Evolutionary conservation across 2,888 invertebrate genomes (phyloP).

Genomic region (Leptarthrus brevirostris): DNA sequence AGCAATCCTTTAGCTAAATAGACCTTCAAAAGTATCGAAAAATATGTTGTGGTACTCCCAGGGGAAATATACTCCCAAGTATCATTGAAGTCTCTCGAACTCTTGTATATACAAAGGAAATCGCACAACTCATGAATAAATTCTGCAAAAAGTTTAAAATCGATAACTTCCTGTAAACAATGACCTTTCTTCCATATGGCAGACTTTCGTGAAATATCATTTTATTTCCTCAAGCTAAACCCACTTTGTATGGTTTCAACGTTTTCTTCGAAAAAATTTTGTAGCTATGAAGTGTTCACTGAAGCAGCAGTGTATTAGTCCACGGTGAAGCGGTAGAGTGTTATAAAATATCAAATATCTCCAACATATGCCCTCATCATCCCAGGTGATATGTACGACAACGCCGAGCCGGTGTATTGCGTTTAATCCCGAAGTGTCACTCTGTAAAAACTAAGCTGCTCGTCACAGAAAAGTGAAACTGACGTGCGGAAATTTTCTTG

Average conservation of each 20-base stretch:
- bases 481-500: too few species aligned
- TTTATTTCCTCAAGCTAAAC: neutral
- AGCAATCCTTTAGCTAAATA: too few species aligned
- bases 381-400: neutral
- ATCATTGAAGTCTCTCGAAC: neutral
- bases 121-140: neutral
- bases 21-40: too few species aligned
- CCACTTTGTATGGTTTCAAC: slow-evolving; percentile 6
- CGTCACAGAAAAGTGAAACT: neutral
- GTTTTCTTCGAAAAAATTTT: neutral
- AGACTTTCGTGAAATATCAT: neutral
- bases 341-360: neutral
- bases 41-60: too few species aligned
- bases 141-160: neutral
- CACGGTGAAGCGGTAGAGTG: neutral
- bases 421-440: neutral
- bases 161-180: neutral
- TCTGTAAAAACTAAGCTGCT: neutral
- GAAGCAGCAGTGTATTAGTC: neutral
- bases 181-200: slow-evolving; percentile 1
- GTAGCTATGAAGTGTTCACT: neutral
- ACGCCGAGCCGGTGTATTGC: neutral
- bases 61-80: neutral
- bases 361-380: slow-evolving; percentile 3
- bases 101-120: neutral